A percentile compares a stretch with the other conserved stretches of the same genome.
phyloP scores from a whole-genome alignment of 2,888 invertebrate species.

The Cryptocheilus praepositus region DNA sequence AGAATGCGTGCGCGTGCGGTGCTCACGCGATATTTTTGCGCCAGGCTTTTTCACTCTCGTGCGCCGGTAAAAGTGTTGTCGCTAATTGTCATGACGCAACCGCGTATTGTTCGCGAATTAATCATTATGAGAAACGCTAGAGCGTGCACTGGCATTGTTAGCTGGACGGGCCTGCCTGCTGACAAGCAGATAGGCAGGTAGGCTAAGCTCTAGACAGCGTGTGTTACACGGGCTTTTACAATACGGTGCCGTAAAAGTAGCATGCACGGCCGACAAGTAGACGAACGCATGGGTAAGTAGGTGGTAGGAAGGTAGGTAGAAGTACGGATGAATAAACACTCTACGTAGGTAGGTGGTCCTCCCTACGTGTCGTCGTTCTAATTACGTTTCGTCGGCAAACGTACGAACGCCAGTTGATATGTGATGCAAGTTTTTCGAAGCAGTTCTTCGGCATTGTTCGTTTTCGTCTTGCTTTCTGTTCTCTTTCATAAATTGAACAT shows the following conservation, averaged over 20 bases:
- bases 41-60: slow-evolving; percentile 27
- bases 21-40: slow-evolving; percentile 47
- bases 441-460: too few species aligned
- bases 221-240: slow-evolving; percentile 58
- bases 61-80: slow-evolving; percentile 62
- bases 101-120: slow-evolving; percentile 64
- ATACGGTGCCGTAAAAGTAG: slow-evolving; percentile 51
- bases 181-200: slow-evolving; percentile 12
- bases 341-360: slow-evolving; percentile 45
- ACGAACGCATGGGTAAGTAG: slow-evolving; percentile 19
- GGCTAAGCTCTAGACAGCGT: slow-evolving; percentile 38
- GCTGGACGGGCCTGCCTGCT: slow-evolving; percentile 18
- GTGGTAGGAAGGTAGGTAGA: slow-evolving; percentile 30
- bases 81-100: slow-evolving; percentile 68
- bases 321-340: slow-evolving; percentile 27
- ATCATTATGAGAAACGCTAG: slow-evolving; percentile 66
- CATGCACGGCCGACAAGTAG: slow-evolving; percentile 21
- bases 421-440: too few species aligned
- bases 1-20: slow-evolving; percentile 29
- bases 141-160: slow-evolving; percentile 41
- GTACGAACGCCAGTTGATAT: too few species aligned
- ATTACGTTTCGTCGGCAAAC: too few species aligned
- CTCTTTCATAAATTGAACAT: too few species aligned
- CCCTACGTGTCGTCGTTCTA: slow-evolving; percentile 38
- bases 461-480: too few species aligned